These are phyloP conservation scores for Aethina tumida DNA, from an alignment of 1,140 invertebrate genomes.

Conservation along the genomic window DNA sequence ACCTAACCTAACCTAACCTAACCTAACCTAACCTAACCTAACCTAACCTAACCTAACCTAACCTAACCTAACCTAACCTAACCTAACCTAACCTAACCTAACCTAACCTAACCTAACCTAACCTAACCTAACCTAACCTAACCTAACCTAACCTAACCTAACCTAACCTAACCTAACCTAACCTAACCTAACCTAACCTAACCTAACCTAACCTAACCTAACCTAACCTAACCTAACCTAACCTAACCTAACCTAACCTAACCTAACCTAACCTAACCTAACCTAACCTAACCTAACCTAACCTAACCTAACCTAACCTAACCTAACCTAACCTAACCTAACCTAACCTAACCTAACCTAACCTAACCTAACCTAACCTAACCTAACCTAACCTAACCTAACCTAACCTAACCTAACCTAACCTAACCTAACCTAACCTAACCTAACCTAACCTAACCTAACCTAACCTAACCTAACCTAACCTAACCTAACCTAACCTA, in stretches of 20 bases:
- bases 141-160: conserved; percentile 10
- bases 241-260: conserved; percentile 8
- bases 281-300: conserved; percentile 13
- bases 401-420: conserved; percentile 9
- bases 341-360: too few species aligned
- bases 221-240: conserved; percentile 6
- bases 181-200: conserved; percentile 12
- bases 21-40: conserved; percentile 11
- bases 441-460: not conserved
- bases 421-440: conserved; percentile 6
- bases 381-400: conserved; percentile 6
- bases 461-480: too few species aligned
- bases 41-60: conserved; percentile 27
- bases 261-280: conserved; percentile 9
- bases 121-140: conserved; percentile 22
- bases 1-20: conserved; percentile 15
- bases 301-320: conserved; percentile 6
- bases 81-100: conserved; percentile 20
- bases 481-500: too few species aligned
- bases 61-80: conserved; percentile 19
- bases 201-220: conserved; percentile 6
- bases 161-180: conserved; percentile 11
- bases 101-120: conserved; percentile 21
- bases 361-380: conserved; percentile 5
- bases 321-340: conserved; percentile 5